Conservation (phyloP, 2,113 vertebrate genomes). For the Carettochelys insculpta region DNA sequence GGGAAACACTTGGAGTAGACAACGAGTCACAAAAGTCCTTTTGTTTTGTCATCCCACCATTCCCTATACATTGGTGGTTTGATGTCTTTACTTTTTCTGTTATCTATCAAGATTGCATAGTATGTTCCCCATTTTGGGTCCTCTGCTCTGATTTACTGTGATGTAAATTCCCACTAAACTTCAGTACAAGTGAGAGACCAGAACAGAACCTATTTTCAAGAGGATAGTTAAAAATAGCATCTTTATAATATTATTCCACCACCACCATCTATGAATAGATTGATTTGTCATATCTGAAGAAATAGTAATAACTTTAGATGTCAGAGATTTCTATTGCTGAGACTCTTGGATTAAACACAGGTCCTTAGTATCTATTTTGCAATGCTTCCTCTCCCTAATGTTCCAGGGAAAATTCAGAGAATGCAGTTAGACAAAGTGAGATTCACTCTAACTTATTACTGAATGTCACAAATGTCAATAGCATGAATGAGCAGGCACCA, state of each 20-base stretch:
- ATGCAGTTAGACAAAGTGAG: not conserved
- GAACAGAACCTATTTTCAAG: not conserved
- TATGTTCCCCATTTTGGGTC: not conserved
- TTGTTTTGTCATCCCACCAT: not conserved
- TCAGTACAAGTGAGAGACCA: not conserved
- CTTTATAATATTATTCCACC: constrained; percentile 8
- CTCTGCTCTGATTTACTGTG: not conserved
- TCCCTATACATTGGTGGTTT: not conserved
- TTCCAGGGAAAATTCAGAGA: constrained; percentile 19
- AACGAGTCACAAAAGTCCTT: not conserved
- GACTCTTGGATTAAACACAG: not conserved
- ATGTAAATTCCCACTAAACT: not conserved
- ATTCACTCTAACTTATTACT: not conserved
- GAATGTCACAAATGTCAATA: not conserved
- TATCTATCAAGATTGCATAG: not conserved
- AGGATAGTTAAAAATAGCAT: not conserved
- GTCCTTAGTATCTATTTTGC: not conserved
- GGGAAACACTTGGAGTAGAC: not conserved
- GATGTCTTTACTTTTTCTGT: not conserved
- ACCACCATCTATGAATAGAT: constrained; percentile 5
- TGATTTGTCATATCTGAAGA: not conserved
- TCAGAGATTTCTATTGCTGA: not conserved
- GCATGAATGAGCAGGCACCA: not conserved
- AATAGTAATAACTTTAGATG: not conserved
- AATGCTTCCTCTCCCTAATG: not conserved